Percentiles rank a stretch among this genome's conserved stretches.
Conservation (phyloP, 2,113 vertebrate genomes). For the Podilymbus podiceps region DNA sequence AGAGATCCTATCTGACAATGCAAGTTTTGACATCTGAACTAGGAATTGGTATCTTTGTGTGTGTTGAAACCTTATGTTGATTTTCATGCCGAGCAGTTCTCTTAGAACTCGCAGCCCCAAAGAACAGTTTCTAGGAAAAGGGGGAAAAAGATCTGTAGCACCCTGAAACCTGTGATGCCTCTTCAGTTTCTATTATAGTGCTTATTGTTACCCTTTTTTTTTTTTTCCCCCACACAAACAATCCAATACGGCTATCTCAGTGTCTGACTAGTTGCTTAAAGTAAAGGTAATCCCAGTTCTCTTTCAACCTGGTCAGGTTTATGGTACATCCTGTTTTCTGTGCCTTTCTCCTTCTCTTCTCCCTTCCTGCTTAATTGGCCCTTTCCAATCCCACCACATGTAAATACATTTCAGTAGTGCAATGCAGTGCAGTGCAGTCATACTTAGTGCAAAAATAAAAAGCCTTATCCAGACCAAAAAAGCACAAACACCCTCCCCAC, state of each 20-base stretch:
- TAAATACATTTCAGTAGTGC: slow-evolving; percentile 83
- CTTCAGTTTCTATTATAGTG: not conserved
- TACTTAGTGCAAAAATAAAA: slow-evolving; percentile 81
- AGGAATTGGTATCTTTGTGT: not conserved
- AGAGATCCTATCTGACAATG: not conserved
- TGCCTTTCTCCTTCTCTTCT: slow-evolving; percentile 20
- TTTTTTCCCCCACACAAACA: not conserved
- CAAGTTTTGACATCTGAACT: not conserved
- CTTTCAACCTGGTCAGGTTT: slow-evolving; percentile 24
- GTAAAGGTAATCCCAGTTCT: slow-evolving; percentile 2
- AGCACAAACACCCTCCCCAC: slow-evolving; percentile 57
- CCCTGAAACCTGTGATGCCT: slow-evolving; percentile 8
- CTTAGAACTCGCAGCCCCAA: not conserved
- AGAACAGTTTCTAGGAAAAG: not conserved
- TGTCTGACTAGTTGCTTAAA: slow-evolving; percentile 56
- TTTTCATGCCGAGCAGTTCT: not conserved
- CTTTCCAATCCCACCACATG: slow-evolving; percentile 65
- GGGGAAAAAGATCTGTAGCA: not conserved
- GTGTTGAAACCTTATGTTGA: not conserved
- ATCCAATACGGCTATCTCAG: slow-evolving; percentile 44
- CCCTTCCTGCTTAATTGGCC: slow-evolving; percentile 54
- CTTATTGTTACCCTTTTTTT: not conserved
- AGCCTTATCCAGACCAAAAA: slow-evolving; percentile 70
- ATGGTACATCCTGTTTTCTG: not conserved
- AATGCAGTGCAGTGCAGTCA: slow-evolving; percentile 80